Evolutionary conservation across 2,888 invertebrate genomes (phyloP).

Genomic region (Drosophila merina): DNA sequence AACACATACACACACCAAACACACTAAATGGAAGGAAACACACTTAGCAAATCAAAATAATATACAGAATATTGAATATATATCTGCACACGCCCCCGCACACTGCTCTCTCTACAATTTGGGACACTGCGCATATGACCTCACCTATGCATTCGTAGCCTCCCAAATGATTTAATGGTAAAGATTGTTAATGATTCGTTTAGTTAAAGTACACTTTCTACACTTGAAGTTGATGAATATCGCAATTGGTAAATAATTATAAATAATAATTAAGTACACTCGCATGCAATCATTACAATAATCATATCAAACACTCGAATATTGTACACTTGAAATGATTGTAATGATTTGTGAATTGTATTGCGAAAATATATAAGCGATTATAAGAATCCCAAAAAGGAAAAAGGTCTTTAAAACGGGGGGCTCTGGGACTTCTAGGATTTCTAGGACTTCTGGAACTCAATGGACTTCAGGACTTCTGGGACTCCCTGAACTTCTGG

Average conservation of each 20-base stretch:
- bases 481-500: no score
- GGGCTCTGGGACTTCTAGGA: no score
- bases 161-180: background rate
- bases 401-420: no score
- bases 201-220: background rate
- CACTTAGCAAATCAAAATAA: background rate
- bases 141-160: background rate
- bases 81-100: background rate
- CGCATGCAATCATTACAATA: background rate
- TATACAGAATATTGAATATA: constrained; percentile 1
- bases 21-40: background rate
- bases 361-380: no score
- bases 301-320: background rate
- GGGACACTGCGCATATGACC: background rate
- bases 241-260: background rate
- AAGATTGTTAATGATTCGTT: no score
- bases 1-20: background rate
- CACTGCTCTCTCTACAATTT: background rate
- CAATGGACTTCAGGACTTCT: no score
- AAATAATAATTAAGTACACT: no score
- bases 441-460: no score
- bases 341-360: background rate
- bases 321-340: background rate
- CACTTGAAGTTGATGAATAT: background rate
- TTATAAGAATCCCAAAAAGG: no score